These are phyloP conservation scores for Scarus forsteni DNA, from an alignment of 2,797 vertebrate genomes.

Conservation along the genomic window DNA sequence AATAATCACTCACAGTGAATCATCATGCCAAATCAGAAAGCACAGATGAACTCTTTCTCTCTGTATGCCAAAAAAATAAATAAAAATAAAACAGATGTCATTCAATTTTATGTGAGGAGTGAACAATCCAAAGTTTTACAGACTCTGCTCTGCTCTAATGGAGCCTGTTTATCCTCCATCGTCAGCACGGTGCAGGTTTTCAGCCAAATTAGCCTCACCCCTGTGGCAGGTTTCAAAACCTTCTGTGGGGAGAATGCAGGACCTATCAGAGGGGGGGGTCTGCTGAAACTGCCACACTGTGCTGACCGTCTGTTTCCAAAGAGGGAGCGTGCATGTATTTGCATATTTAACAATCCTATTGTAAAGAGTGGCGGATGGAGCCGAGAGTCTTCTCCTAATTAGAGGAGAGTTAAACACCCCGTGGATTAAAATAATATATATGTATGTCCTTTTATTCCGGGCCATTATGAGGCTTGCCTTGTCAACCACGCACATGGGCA, in stretches of 20 bases:
- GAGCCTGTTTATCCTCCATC: neutral
- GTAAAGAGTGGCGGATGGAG: conserved; percentile 30
- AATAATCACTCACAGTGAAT: conserved; percentile 24
- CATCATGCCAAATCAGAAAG: conserved; percentile 33
- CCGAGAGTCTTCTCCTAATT: conserved; percentile 24
- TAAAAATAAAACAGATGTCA: neutral
- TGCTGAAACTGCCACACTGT: conserved; percentile 24
- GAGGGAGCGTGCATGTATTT: conserved; percentile 57
- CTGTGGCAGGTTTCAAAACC: neutral
- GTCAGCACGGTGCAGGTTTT: neutral
- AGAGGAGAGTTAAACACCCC: conserved; percentile 6
- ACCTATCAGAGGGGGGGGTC: conserved; percentile 28
- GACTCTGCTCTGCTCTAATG: too few species aligned
- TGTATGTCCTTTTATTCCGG: conserved; percentile 19
- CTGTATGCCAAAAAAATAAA: conserved; percentile 22
- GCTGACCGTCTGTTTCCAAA: conserved; percentile 52
- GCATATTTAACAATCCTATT: conserved; percentile 62
- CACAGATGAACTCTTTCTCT: conserved; percentile 4
- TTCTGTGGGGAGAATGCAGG: neutral
- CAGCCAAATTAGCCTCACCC: neutral
- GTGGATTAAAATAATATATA: conserved; percentile 23
- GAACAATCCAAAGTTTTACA: too few species aligned
- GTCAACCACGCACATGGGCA: conserved; percentile 1
- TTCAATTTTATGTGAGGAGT: conserved; percentile 13
- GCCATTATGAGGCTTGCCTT: conserved; percentile 3